Evolutionary conservation across 2,797 vertebrate species (phyloP), one percentile per base, ranked within the genome.

Genomic region (Psittacula echo): DNA sequence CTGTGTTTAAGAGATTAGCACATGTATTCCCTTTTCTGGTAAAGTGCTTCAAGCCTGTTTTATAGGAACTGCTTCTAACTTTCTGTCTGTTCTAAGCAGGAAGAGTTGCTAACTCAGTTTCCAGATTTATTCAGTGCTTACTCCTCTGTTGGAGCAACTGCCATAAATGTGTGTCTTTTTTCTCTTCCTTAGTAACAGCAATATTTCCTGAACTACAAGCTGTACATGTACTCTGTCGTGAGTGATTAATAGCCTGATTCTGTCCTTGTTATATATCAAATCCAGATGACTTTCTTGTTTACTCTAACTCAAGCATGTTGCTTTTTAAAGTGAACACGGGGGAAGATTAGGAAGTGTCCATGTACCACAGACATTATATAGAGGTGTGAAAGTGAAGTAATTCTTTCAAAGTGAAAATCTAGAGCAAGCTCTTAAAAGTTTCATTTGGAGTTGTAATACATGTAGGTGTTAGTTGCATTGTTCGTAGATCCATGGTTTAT

Each of bases 211-310:
- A 76, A 39, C 67, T 85, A 32, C 51, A 50, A 65, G 39, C 37
- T 93, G 72, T 48, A 45, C 29, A 3, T 32, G 34, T 76, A 12
- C 85, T 71, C 29, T 80, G 68, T 68, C 41, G 7, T 50, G 62
- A 82, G 61, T 85, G 56, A 85, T 39, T 78, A 85, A 41, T 50
- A 74, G 56, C 17, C 30, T 61, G 64, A 47, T 68, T 92, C 62
- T 85, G 23, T 72, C 51, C 37, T 79, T 62, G 23, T 60, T 89
- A 54, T 10, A 4, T 80, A 83, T 80, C 61, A 90, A 93, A 92
- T 93, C 89, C 93, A 94, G 89, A 93, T 95, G 65, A 89, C 56
- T 93, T 85, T 71, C 51, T 87, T 92, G 65, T 92, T 93, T 92
- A 51, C 30, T 90, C 30, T 61, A 30, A 34, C 50, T 93, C 39